These are phyloP conservation scores for Heterocephalus glaber DNA, from an alignment of 2,113 vertebrate genomes.

Conservation along the genomic window DNA sequence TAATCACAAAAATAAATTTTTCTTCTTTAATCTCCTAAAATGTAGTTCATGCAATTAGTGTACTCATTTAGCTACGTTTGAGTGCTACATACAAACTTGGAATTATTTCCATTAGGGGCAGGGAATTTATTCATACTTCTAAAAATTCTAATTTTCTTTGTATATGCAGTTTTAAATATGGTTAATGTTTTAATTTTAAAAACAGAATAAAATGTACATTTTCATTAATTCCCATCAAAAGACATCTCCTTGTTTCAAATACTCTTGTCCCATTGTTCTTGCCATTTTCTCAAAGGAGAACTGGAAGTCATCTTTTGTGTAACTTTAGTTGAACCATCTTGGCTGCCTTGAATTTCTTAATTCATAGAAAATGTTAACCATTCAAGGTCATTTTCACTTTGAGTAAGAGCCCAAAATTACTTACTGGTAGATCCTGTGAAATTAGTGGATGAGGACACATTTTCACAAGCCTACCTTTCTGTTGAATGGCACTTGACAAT, in stretches of 20 bases:
- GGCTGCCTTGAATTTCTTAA: background rate
- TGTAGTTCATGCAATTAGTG: background rate
- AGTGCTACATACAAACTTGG: background rate
- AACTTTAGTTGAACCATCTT: background rate
- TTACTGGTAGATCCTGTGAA: background rate
- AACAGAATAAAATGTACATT: background rate
- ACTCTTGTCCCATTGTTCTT: background rate
- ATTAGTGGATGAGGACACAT: background rate
- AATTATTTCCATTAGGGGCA: background rate
- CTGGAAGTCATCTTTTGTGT: background rate
- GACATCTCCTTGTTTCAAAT: too few species aligned
- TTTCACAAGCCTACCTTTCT: background rate
- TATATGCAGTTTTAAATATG: background rate
- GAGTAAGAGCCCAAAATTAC: background rate
- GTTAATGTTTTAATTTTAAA: background rate
- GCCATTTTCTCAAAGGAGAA: background rate
- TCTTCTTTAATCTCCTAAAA: slow-evolving; percentile 33
- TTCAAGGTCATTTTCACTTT: background rate
- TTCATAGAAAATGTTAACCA: background rate
- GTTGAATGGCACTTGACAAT: background rate
- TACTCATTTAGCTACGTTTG: slow-evolving; percentile 25
- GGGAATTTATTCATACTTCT: background rate
- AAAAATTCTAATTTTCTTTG: slow-evolving; percentile 27
- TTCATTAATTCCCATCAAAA: background rate
- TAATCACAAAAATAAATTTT: background rate